phyloP scores from a whole-genome alignment of 2,797 vertebrate genomes.

The Discoglossus pictus region DNA sequence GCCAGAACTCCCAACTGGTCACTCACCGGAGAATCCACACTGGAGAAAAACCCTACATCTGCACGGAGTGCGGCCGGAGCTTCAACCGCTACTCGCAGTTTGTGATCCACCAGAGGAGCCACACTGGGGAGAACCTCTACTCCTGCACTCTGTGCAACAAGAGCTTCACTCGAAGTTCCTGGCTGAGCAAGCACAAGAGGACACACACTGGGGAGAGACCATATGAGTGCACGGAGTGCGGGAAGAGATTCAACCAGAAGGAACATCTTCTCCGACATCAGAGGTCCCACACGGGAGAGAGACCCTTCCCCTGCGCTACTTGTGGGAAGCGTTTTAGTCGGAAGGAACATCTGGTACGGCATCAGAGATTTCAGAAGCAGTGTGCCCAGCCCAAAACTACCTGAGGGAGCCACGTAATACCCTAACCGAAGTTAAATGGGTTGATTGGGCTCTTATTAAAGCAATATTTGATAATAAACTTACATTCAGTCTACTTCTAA shows the following conservation, averaged over 20 bases:
- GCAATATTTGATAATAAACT: no score
- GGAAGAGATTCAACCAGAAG: conserved; percentile 52
- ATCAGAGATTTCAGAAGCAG: neutral
- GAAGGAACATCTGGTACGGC: conserved; percentile 21
- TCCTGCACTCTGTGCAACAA: conserved; percentile 57
- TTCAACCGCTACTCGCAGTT: conserved; percentile 54
- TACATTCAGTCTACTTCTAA: no score
- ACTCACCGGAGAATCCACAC: conserved; percentile 61
- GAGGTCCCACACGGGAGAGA: conserved; percentile 46
- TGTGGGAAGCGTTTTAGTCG: conserved; percentile 52
- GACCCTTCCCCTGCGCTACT: conserved; percentile 24
- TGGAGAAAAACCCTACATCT: conserved; percentile 73
- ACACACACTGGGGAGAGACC: conserved; percentile 54
- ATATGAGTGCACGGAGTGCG: conserved; percentile 46
- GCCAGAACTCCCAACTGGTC: conserved; percentile 55
- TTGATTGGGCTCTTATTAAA: no score
- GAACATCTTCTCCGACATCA: conserved; percentile 41
- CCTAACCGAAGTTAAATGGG: no score
- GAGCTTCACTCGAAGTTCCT: conserved; percentile 57
- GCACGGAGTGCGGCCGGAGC: conserved; percentile 65
- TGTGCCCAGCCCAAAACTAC: neutral
- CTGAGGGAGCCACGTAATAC: no score
- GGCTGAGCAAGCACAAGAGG: conserved; percentile 58
- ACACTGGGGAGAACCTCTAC: conserved; percentile 65
- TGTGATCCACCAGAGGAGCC: conserved; percentile 67